Evolutionary conservation across 1,140 invertebrate species (phyloP), one percentile per base, ranked within the genome.

Genomic region (Leptinotarsa lineolata): DNA sequence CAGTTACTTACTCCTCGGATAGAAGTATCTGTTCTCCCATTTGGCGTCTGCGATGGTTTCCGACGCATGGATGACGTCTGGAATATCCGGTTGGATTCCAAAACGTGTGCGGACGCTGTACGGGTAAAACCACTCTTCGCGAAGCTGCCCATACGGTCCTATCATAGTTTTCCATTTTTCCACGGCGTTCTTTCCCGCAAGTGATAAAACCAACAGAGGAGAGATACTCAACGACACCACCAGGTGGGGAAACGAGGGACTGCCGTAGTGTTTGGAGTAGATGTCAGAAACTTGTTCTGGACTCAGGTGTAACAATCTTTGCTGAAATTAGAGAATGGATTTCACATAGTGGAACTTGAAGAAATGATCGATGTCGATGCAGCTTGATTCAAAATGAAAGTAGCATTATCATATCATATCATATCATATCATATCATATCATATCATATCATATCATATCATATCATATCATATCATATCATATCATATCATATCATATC

Each of bases 21-120:
- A 96, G 81, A 97, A 95, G 85, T 95, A 96, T 80, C 91, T 89
- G 78, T 97, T 96, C 85, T 98, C 97, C 58, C 89, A 88, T 46
- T 92, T 86, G 1, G 95, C 93, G 46, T 90, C 89, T 45, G 88
- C 85, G 3, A 89, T 84, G 76, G 89, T 88, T 77, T 91, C 91
- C 77, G 94, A 96, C 8, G 94, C 95, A 82, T 97, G 95, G 4
- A 95, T 84, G n/a, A 88, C 91, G 81, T 95, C 94, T 76, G 88
- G 88, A 65, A 85, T 85, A 45, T 86, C 86, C 12, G 76, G 68
- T 20, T 84, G 83, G 5, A 86, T 81, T 8, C 93, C 93, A 84
- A 91, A 95, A 74, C 86, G 86, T 1, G 91, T 91, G 78, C 92
- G 86, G 30, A 95, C 86, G 79, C 90, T 93, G 70, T 91, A 89